Conservation (phyloP, 2,113 vertebrate species). For the Spheniscus mendiculus region DNA sequence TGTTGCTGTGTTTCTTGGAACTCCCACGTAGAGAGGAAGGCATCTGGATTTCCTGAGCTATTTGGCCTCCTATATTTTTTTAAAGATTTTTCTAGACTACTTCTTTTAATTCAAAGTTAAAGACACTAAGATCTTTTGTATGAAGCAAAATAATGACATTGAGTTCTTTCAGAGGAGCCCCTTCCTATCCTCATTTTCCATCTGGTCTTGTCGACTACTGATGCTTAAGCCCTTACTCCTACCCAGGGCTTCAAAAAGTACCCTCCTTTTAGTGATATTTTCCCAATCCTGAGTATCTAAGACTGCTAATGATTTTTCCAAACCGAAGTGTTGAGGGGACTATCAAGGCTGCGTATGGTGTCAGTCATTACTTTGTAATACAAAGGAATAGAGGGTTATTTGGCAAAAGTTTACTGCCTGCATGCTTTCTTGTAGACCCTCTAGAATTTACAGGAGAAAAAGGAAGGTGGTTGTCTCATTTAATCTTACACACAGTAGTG, state of each 20-base stretch:
- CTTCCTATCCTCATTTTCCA: not conserved
- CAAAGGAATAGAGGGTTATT: not conserved
- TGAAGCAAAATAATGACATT: not conserved
- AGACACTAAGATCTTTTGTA: not conserved
- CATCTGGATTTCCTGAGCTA: not conserved
- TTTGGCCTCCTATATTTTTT: not conserved
- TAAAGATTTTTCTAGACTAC: not conserved
- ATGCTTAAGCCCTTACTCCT: too few relatives aligned
- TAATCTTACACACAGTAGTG: not conserved
- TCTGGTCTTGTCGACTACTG: not conserved
- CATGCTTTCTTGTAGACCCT: not conserved
- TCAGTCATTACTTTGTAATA: not conserved
- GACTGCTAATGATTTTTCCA: not conserved
- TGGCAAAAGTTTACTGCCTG: not conserved
- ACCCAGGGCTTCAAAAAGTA: too few relatives aligned
- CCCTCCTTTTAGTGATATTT: too few relatives aligned
- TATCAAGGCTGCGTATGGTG: accelerated
- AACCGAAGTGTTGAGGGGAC: not conserved
- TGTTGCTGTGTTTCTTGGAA: not conserved
- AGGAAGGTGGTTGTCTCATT: not conserved
- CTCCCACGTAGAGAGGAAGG: not conserved
- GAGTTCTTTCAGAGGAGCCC: not conserved
- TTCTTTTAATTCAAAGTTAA: not conserved
- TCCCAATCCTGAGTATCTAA: not conserved
- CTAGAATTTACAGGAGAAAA: not conserved